These are phyloP conservation scores for Ceratotherium simum DNA, from an alignment of 2,113 vertebrate genomes.

Conservation along the genomic window DNA sequence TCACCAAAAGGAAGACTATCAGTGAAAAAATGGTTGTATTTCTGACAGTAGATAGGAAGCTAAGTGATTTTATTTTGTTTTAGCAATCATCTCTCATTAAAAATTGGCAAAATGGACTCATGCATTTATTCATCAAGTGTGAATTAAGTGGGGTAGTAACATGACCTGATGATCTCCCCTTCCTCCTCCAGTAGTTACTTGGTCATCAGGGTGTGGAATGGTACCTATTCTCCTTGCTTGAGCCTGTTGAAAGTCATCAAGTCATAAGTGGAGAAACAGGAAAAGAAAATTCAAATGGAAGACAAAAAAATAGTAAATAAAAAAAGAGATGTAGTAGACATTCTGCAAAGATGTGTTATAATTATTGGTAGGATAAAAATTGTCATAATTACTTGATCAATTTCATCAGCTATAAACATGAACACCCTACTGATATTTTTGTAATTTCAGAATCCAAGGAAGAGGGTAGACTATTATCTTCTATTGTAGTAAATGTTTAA, in stretches of 20 bases:
- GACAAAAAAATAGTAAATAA: background rate
- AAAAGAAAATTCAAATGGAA: background rate
- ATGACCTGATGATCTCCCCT: background rate
- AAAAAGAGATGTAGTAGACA: background rate
- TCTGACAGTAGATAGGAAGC: conserved; percentile 49
- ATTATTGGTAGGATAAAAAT: background rate
- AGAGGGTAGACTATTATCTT: background rate
- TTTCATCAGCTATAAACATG: background rate
- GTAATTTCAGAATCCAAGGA: background rate
- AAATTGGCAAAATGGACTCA: background rate
- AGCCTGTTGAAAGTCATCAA: conserved; percentile 5
- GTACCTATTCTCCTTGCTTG: background rate
- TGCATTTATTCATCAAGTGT: conserved; percentile 11
- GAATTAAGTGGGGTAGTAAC: background rate
- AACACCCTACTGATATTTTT: background rate
- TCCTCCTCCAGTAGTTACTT: background rate
- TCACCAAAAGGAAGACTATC: background rate
- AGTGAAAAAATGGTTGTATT: conserved; percentile 57
- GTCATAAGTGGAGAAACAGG: background rate
- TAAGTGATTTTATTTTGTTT: conserved; percentile 64
- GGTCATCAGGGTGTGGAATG: background rate
- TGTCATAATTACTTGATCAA: background rate
- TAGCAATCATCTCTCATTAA: background rate
- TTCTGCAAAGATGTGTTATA: background rate
- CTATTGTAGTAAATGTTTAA: background rate